Percentiles rank a stretch among this genome's conserved stretches.
Conservation (phyloP, 2,888 invertebrate genomes). For the Empis stercorea region DNA sequence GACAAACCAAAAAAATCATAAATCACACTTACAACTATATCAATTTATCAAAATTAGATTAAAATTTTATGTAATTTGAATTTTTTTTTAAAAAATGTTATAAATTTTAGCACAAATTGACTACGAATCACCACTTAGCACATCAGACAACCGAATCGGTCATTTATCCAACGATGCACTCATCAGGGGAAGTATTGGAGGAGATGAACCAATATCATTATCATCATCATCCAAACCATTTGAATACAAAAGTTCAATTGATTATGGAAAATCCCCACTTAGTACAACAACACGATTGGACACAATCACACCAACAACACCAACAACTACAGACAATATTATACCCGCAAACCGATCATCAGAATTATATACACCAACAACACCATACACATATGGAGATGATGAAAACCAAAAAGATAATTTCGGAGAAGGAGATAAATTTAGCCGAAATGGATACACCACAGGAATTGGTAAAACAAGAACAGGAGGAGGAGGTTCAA, state of each 20-base stretch:
- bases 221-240: slow-evolving; percentile 9
- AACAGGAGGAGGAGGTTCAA: slow-evolving; percentile 1
- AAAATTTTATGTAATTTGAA: too few relatives aligned
- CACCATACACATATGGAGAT: slow-evolving; percentile 24
- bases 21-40: background rate
- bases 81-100: background rate
- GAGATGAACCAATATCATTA: slow-evolving; percentile 19
- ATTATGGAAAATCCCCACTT: background rate
- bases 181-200: background rate
- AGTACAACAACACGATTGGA: slow-evolving; percentile 10
- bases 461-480: background rate
- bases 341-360: slow-evolving; percentile 6
- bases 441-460: background rate
- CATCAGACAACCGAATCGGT: slow-evolving; percentile 14
- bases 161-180: background rate
- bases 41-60: background rate
- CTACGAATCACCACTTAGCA: slow-evolving; percentile 33
- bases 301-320: slow-evolving; percentile 3
- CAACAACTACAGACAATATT: slow-evolving; percentile 4
- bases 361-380: slow-evolving; percentile 10
- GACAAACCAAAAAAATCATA: background rate
- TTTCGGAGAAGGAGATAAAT: slow-evolving; percentile 30
- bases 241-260: slow-evolving; percentile 16
- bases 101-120: slow-evolving; percentile 32
- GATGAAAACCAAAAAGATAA: slow-evolving; percentile 36